Evolutionary conservation across 2,113 vertebrate species (phyloP).

Genomic region (Zeus faber): DNA sequence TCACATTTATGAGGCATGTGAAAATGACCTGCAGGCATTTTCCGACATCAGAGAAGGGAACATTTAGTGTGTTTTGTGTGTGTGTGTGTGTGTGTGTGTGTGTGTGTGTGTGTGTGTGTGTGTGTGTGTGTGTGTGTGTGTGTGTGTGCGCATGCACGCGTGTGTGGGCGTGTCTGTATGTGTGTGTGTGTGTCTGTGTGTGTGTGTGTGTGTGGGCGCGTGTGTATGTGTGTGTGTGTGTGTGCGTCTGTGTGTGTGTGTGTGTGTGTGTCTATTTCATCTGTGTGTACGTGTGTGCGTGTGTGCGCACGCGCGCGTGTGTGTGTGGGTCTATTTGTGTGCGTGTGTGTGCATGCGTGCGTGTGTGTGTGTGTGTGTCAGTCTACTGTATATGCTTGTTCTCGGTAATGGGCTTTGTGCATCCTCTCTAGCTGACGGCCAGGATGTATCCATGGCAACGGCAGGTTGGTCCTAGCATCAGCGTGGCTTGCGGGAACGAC

Average conservation of each 20-base stretch:
- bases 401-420: constrained; percentile 64
- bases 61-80: not conserved
- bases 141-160: too few relatives aligned
- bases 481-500: constrained; percentile 59
- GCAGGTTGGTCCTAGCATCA: constrained; percentile 66
- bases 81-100: not conserved
- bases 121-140: constrained; percentile 11
- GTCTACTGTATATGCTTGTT: constrained; percentile 39
- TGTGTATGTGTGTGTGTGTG: not conserved
- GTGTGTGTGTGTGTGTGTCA: constrained; percentile 8
- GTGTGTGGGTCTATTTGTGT: not conserved
- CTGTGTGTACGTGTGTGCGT: constrained; percentile 35
- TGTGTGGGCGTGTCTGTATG: not conserved
- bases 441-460: constrained; percentile 76
- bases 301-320: not conserved
- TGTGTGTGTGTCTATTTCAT: constrained; percentile 12
- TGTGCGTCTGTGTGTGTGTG: not conserved
- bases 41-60: not conserved
- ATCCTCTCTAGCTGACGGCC: constrained; percentile 57
- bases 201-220: constrained; percentile 4
- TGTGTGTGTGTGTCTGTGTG: not conserved
- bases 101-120: not conserved
- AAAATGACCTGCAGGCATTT: not conserved
- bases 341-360: not conserved
- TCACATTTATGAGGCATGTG: not conserved